phyloP scores from a whole-genome alignment of 2,797 vertebrate species.

The Gambusia yucatana region DNA sequence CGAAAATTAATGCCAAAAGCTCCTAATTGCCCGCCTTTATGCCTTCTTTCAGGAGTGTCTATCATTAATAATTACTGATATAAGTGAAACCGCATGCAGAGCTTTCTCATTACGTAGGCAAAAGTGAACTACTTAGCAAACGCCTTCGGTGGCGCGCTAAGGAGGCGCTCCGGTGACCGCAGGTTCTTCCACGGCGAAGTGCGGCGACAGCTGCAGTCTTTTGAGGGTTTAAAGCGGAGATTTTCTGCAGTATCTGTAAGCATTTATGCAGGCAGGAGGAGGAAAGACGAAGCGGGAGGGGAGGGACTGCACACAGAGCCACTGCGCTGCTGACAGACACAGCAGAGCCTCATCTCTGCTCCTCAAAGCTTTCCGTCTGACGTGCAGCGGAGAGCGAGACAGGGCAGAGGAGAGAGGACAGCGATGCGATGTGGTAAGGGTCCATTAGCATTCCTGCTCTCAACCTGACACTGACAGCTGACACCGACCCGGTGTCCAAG shows the following conservation, averaged over 20 bases:
- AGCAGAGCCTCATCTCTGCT: slow-evolving; percentile 37
- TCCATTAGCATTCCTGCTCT: slow-evolving; percentile 74
- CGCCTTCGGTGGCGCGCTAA: slow-evolving; percentile 12
- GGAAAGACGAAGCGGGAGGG: slow-evolving; percentile 42
- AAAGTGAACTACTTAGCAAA: slow-evolving; percentile 20
- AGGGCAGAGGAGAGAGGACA: slow-evolving; percentile 14
- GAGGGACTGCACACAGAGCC: slow-evolving; percentile 47
- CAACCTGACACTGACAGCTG: slow-evolving; percentile 75
- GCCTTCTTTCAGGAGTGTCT: slow-evolving; percentile 12
- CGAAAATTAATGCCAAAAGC: slow-evolving; percentile 9
- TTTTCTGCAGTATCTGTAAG: slow-evolving; percentile 42
- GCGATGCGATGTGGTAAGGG: slow-evolving; percentile 48
- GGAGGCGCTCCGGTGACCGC: slow-evolving; percentile 25
- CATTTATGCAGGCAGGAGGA: slow-evolving; percentile 44
- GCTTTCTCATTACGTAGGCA: slow-evolving; percentile 8
- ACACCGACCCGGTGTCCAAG: slow-evolving; percentile 74
- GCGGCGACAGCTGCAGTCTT: slow-evolving; percentile 44
- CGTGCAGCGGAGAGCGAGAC: slow-evolving; percentile 24
- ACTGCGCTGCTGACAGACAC: slow-evolving; percentile 52
- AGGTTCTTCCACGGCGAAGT: slow-evolving; percentile 38
- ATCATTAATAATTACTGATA: slow-evolving; percentile 28
- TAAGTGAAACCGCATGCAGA: slow-evolving; percentile 11
- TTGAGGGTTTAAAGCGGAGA: slow-evolving; percentile 54
- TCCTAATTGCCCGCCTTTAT: slow-evolving; percentile 20
- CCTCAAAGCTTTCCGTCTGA: slow-evolving; percentile 62